These are phyloP conservation scores for Helleia helle DNA, from an alignment of 2,888 invertebrate genomes.

Conservation along the genomic window DNA sequence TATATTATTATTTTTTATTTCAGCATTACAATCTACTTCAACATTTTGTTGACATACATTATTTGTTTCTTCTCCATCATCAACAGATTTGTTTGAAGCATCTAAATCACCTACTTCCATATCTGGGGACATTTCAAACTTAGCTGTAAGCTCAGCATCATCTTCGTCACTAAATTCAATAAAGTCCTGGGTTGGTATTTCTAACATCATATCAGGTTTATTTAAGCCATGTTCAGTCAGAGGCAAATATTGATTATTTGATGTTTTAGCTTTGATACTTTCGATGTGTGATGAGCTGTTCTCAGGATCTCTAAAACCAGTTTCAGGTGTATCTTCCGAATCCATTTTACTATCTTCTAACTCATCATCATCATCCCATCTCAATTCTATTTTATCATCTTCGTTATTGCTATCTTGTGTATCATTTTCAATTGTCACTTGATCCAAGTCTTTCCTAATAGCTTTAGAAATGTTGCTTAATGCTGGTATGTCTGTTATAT, in stretches of 20 bases:
- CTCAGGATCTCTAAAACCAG: background rate
- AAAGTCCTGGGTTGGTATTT: constrained; percentile 50
- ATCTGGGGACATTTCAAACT: constrained; percentile 22
- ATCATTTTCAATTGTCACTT: background rate
- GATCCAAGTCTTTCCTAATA: background rate
- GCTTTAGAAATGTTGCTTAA: background rate
- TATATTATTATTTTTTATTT: no score
- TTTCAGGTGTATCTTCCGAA: background rate
- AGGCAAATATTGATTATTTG: constrained; percentile 8
- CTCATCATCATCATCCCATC: constrained; percentile 42
- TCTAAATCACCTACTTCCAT: constrained; percentile 18
- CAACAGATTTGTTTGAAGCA: background rate
- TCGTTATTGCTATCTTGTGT: constrained; percentile 14
- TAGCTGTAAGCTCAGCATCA: constrained; percentile 19
- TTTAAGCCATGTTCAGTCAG: constrained; percentile 32
- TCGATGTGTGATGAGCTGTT: background rate
- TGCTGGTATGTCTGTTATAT: constrained; percentile 1
- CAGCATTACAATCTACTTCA: no score
- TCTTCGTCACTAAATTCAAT: constrained; percentile 31
- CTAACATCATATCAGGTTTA: constrained; percentile 53
- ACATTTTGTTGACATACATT: no score
- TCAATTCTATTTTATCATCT: constrained; percentile 36
- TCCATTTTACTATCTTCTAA: background rate
- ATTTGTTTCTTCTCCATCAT: no score
- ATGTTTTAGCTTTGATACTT: background rate